Base-by-base conservation (phyloP, 2,888 invertebrate species). In the Eristalis intricaria region DNA sequence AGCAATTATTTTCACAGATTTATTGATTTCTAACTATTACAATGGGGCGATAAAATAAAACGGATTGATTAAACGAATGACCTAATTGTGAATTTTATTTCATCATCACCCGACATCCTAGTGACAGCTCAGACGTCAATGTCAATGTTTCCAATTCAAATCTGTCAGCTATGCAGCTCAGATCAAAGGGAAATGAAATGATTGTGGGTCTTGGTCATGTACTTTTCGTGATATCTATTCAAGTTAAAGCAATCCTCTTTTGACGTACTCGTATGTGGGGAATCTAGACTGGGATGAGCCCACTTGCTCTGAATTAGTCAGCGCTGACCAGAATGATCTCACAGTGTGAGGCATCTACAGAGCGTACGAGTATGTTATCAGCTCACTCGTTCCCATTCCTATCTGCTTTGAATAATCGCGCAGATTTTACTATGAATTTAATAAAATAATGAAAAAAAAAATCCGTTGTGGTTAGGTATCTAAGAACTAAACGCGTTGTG, bases 81-180 rank as follows among this genome's bases (percentile, higher is more conserved):
- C 86, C 86, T 78, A 86, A 78, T 78, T 86, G 64, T 64, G 35
- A 50, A 70, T 63, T 73, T 40, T 35, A 73, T 85, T 70, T 56
- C 73, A 70, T 77, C 64, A 70, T 82, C 58, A 77, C 76, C 61
- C 71, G 80, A 70, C 71, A 68, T 68, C n/a, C 8, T 76, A 38
- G 22, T 65, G 66, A 22, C 66, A 26, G 63, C 22, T 29, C 40
- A 50, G 61, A 73, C 68, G 50, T 66, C 86, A 86, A 83, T 86
- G 86, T 83, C 86, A 86, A 86, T 86, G 86, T 66, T 86, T 78
- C 15, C 65, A 75, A 56, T 70, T 63, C 11, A 26, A 75, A 58
- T 74, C 60, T 77, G 71, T 73, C 78, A 65, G 29, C 40, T 43
- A 15, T 26, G 13, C 26, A 60, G 26, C 4, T 26, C 26, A 1